Conservation (phyloP, 1,140 invertebrate genomes). For the Formica exsecta region DNA sequence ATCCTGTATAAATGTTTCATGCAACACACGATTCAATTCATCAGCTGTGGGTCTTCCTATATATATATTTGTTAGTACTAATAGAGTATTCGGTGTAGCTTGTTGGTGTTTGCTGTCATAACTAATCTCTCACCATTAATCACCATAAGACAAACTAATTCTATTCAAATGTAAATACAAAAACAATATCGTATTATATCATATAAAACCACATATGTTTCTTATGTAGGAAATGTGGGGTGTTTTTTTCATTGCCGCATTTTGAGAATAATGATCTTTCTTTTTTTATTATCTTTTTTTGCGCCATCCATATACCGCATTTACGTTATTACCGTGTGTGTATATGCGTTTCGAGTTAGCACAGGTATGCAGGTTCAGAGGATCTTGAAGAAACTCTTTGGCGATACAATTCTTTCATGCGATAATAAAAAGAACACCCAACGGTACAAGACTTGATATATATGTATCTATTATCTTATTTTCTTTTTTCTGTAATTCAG, state of each 20-base stretch:
- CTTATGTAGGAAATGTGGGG: slow-evolving; percentile 63
- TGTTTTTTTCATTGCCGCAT: slow-evolving; percentile 76
- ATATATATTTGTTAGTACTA: slow-evolving; percentile 73
- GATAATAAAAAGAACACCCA: slow-evolving; percentile 77
- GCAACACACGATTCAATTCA: slow-evolving; percentile 66
- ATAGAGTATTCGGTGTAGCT: slow-evolving; percentile 79
- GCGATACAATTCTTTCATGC: slow-evolving; percentile 44
- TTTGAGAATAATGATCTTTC: slow-evolving; percentile 48
- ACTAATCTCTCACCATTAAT: slow-evolving; percentile 76
- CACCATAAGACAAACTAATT: slow-evolving; percentile 76
- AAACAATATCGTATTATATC: slow-evolving; percentile 57
- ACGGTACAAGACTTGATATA: not conserved
- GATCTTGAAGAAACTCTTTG: slow-evolving; percentile 45
- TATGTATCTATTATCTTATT: slow-evolving; percentile 28
- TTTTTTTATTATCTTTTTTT: slow-evolving; percentile 64
- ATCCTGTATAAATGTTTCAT: slow-evolving; percentile 62
- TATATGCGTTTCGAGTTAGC: slow-evolving; percentile 45
- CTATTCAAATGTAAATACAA: slow-evolving; percentile 74
- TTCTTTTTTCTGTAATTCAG: slow-evolving; percentile 85
- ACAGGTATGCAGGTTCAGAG: slow-evolving; percentile 39
- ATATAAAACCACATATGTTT: slow-evolving; percentile 51
- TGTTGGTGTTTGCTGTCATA: slow-evolving; percentile 79
- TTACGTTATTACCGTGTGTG: slow-evolving; percentile 37
- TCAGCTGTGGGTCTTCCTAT: slow-evolving; percentile 61
- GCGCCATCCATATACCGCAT: slow-evolving; percentile 43